Percentiles rank a stretch among this genome's conserved stretches.
These are phyloP conservation scores for Limnephilus auricula DNA, from an alignment of 2,888 invertebrate species.

Conservation along the genomic window DNA sequence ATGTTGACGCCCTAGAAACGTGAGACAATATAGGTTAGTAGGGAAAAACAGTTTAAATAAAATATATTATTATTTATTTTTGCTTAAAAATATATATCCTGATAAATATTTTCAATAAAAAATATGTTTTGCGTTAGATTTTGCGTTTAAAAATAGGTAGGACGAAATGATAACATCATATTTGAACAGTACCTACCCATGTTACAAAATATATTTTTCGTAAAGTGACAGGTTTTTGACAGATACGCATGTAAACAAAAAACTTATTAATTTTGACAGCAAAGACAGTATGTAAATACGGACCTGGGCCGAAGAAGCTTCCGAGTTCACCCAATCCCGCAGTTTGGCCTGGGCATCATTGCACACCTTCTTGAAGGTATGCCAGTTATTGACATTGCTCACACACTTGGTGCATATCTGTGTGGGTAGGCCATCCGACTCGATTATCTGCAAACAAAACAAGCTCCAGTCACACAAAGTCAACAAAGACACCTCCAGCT, in stretches of 20 bases:
- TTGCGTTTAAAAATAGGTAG: background rate
- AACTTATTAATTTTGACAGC: slow-evolving; percentile 5
- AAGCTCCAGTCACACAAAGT: slow-evolving; percentile 8
- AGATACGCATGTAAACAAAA: background rate
- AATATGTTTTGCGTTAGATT: background rate
- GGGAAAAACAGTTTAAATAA: too few species aligned
- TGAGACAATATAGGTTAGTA: slow-evolving; percentile 65
- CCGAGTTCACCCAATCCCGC: slow-evolving; percentile 78
- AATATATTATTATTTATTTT: too few species aligned
- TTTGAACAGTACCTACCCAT: background rate
- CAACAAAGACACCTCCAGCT: slow-evolving; percentile 23
- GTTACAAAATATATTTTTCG: background rate
- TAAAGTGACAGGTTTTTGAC: slow-evolving; percentile 2
- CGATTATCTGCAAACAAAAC: slow-evolving; percentile 79
- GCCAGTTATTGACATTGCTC: slow-evolving; percentile 82
- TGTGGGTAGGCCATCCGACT: slow-evolving; percentile 81
- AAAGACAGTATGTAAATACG: background rate
- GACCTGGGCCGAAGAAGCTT: slow-evolving; percentile 67
- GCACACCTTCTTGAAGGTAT: slow-evolving; percentile 81
- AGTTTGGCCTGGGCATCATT: slow-evolving; percentile 82
- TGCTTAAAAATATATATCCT: background rate
- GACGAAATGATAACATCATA: background rate
- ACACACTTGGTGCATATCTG: slow-evolving; percentile 82
- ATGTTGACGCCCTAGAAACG: slow-evolving; percentile 76
- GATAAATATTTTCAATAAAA: background rate